phyloP scores from a whole-genome alignment of 2,113 vertebrate species.

The Zosterops japonicus region DNA sequence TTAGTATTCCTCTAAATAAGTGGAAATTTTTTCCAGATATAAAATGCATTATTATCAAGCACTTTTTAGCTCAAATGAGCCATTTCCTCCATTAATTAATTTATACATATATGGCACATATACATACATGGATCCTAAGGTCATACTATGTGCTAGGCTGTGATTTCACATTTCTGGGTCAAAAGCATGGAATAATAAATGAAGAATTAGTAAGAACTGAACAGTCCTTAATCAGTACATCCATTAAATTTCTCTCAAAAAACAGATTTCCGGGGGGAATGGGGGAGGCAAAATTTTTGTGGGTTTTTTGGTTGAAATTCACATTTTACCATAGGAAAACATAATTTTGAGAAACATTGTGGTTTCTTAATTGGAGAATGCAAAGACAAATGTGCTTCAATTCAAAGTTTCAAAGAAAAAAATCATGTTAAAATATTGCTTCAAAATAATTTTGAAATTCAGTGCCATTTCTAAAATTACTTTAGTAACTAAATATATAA shows the following conservation, averaged over 20 bases:
- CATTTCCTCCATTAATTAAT: neutral
- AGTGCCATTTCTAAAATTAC: neutral
- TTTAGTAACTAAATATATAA: neutral
- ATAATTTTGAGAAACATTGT: neutral
- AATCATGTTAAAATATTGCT: neutral
- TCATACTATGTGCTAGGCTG: neutral
- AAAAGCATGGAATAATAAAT: neutral
- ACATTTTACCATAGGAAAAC: neutral
- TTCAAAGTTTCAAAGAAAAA: neutral
- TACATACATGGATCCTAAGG: neutral
- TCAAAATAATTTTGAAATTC: neutral
- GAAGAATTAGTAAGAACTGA: neutral
- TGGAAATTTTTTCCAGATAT: neutral
- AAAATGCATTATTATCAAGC: neutral
- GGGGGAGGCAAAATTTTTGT: accelerated
- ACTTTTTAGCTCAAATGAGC: neutral
- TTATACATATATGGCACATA: neutral
- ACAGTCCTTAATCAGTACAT: neutral
- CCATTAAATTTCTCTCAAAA: neutral
- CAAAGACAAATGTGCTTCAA: neutral
- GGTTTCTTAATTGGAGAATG: neutral
- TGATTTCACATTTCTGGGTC: neutral
- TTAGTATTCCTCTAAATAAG: neutral
- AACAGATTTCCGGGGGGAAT: accelerated
- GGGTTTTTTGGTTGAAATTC: neutral